Conservation (phyloP, 2,797 vertebrate species). For the Smutsia temminckii region DNA sequence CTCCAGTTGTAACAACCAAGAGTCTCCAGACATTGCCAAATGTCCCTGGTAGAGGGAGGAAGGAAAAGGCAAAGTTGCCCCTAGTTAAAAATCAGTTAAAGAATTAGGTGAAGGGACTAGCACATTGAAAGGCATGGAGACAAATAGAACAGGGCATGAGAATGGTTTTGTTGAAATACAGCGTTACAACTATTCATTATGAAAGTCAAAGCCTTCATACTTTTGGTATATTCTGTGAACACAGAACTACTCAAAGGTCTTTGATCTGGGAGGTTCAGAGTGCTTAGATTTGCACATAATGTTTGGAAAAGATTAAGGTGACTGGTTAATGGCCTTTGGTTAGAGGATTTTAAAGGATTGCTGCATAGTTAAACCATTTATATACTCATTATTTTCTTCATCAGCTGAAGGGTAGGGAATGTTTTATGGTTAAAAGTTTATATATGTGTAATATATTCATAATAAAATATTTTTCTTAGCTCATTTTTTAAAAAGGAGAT, state of each 20-base stretch:
- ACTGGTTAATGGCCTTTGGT: neutral
- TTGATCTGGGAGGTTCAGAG: neutral
- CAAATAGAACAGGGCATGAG: neutral
- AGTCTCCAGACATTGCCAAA: neutral
- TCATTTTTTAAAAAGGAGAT: neutral
- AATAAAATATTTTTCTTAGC: neutral
- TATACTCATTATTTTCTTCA: neutral
- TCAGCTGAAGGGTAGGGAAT: neutral
- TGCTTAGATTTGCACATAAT: neutral
- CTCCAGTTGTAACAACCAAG: neutral
- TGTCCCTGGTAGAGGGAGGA: neutral
- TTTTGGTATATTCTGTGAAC: neutral
- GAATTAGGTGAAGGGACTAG: neutral
- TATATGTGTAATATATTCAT: neutral
- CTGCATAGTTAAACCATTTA: neutral
- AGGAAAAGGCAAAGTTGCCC: neutral
- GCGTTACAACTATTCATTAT: neutral
- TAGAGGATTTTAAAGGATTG: neutral
- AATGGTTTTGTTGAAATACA: neutral
- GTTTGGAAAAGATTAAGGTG: neutral
- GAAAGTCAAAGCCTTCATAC: neutral
- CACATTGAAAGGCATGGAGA: neutral
- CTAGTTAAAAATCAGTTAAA: neutral
- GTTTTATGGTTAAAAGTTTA: neutral
- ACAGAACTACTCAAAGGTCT: neutral